Conservation (phyloP, 2,113 vertebrate genomes). For the Melanotaenia duboulayi region DNA sequence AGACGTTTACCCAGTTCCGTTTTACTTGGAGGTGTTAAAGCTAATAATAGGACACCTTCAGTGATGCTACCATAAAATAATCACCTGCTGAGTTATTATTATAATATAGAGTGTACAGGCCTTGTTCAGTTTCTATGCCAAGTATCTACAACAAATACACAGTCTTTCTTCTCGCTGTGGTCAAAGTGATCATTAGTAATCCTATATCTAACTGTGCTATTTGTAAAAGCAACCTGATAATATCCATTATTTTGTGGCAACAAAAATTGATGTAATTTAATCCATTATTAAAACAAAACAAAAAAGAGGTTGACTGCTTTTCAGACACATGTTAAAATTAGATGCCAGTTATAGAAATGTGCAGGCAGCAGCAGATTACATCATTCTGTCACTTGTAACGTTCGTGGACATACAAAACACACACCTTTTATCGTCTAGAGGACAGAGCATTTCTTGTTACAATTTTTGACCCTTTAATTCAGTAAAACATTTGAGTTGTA, state of each 20-base stretch:
- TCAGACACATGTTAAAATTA: background rate
- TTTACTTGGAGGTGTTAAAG: conserved; percentile 18
- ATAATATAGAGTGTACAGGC: conserved; percentile 36
- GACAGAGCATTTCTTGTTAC: background rate
- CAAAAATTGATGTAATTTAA: conserved; percentile 63
- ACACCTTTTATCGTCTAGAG: background rate
- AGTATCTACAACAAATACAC: conserved; percentile 77
- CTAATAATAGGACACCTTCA: conserved; percentile 4
- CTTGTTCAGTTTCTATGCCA: conserved; percentile 58
- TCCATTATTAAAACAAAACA: conserved; percentile 63
- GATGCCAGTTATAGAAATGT: background rate
- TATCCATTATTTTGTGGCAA: conserved; percentile 71
- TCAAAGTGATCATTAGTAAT: conserved; percentile 81
- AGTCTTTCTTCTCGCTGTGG: conserved; percentile 58
- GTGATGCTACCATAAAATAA: conserved; percentile 8
- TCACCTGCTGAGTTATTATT: conserved; percentile 25
- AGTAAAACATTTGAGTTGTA: conserved; percentile 10
- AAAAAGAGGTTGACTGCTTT: conserved; percentile 31
- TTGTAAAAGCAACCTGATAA: conserved; percentile 76
- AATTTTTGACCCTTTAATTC: background rate
- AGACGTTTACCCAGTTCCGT: conserved; percentile 36
- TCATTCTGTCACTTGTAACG: conserved; percentile 4
- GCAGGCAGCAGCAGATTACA: background rate
- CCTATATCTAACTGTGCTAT: conserved; percentile 80
- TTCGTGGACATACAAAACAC: background rate